Percentiles rank a stretch among this genome's conserved stretches.
Evolutionary conservation across 2,113 vertebrate genomes (phyloP).

Genomic region (Panthera tigris): DNA sequence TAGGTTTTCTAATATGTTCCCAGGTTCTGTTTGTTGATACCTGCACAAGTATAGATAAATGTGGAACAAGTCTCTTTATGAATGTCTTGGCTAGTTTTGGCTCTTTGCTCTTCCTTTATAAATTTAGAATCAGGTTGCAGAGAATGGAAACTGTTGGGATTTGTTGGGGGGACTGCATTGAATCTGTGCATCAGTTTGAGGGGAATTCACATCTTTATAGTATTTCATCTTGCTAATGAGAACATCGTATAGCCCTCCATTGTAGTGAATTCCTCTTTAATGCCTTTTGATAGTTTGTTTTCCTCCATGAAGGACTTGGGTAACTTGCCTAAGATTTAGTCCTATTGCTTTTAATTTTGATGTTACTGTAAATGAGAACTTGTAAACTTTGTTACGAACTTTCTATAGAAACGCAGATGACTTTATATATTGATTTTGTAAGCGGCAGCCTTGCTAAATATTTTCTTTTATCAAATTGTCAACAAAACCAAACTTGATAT

Average conservation of each 20-base stretch:
- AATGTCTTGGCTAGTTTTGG: background rate
- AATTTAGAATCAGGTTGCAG: constrained; percentile 28
- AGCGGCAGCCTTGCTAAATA: background rate
- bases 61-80: background rate
- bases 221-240: background rate
- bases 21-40: background rate
- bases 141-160: background rate
- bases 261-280: constrained; percentile 6
- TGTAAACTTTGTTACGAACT: constrained; percentile 17
- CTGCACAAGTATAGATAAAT: background rate
- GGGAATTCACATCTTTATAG: background rate
- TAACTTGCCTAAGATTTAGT: constrained; percentile 1
- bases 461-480: background rate
- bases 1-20: constrained; percentile 1
- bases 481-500: background rate
- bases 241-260: background rate
- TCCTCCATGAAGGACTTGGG: background rate
- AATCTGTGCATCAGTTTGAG: background rate
- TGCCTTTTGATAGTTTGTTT: background rate
- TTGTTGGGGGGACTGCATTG: constrained; percentile 5
- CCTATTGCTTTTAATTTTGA: constrained; percentile 32
- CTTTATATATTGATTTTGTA: background rate
- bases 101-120: background rate
- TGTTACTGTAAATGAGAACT: background rate
- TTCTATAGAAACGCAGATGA: constrained; percentile 35